Base-by-base conservation (phyloP, 2,113 vertebrate genomes). In the Eulemur macaco region DNA sequence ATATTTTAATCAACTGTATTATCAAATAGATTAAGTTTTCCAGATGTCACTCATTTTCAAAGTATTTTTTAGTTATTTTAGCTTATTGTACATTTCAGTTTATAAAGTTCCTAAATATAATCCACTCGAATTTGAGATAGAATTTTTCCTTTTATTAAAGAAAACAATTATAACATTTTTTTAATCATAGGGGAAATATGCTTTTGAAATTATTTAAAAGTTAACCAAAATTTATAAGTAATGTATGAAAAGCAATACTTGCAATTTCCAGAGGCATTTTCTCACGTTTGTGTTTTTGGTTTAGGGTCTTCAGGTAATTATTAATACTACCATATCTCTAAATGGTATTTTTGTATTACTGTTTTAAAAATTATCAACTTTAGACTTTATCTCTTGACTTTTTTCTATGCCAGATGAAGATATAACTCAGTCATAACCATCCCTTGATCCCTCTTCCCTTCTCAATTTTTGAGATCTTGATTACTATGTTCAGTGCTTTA, bases 61-160 rank as follows among this genome's bases (percentile, higher is more conserved):
- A 96, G 56, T 77, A 50, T 56, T 95, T 95, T 71, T 81, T 50
- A 64, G 8, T 27, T 64, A 31, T 91, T 83, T 91, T 88, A 94
- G 23, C 1, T 88, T 17, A 66, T 63, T 77, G 29, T 84, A 85
- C 29, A 2, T 66, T 91, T 78, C 34, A 84, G 9, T 88, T 84
- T 91, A 25, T 89, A 47, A 80, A 52, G 47, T 94, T 92, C 37
- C 50, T 91, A 66, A 94, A 84, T 94, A 25, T 1, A 95, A 71
- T 13, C 56, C 68, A 58, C 31, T 94, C 8, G 27, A 91, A 56
- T 84, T 94, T 94, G 76, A 77, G 20, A 47, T 42, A 73, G 52
- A 27, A 34, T 58, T 63, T 95, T 95, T 91, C 5, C 31, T 69
- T 89, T 93, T 87, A 37, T 39, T 91, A 91, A 39, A 71, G 45